Base-by-base conservation (phyloP, 2,113 vertebrate species). In the Melanostigma gelatinosum region DNA sequence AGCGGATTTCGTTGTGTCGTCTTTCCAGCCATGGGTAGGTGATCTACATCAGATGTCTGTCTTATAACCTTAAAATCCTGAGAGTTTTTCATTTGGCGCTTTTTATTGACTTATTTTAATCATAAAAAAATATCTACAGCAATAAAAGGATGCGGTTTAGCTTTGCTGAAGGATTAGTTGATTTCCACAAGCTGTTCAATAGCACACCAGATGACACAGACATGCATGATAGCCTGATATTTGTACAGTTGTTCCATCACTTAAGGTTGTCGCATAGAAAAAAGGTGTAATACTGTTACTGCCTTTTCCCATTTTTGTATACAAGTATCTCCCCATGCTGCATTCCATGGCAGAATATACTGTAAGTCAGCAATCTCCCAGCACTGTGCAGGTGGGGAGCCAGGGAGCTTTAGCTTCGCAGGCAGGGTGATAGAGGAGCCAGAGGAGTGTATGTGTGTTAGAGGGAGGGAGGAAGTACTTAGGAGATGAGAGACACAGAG, bases 401-500 rank as follows among this genome's bases (percentile, higher is more conserved):
- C 65, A 77, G 86, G 88, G 87, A 88, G 85, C 75, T 86, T 84
- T 70, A 78, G 82, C 70, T 84, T 32, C 27, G 20, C 75, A 84
- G 76, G 70, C 73, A 52, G 73, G 58, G 69, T 62, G 85, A 82
- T 72, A 27, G 66, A 84, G 64, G 71, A 85, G 40, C 15, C 12
- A 29, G 70, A 69, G 58, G 32, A 44, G 18, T 32, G 72, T 29
- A 38, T 24, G 69, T 60, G 67, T 1, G 4, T 50, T 10, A 32
- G 73, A 40, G 40, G 36, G 50, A 69, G 22, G 22, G 72, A 72
- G 58, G 8, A 13, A 79, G 36, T 67, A 63, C 61, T 64, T 71
- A 64, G n/a, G 66, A 85, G 69, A 70, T 69, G 63, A 76, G 46
- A 80, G 29, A 68, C 48, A 20, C 34, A 70, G 34, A 20, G 74